A percentile compares a stretch with the other conserved stretches of the same genome.
phyloP scores from a whole-genome alignment of 2,888 invertebrate species.

The Hirtodrosophila duncani region DNA sequence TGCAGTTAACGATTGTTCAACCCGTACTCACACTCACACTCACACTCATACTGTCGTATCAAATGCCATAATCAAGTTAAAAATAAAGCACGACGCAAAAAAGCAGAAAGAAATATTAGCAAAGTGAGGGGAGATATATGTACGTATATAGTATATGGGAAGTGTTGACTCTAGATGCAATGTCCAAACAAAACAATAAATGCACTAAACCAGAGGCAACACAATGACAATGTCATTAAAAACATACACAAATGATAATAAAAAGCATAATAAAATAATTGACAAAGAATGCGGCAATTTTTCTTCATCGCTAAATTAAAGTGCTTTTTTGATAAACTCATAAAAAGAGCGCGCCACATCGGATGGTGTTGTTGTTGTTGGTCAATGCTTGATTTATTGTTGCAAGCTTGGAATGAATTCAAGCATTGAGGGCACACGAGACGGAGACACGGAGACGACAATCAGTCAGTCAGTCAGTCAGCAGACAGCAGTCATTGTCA shows the following conservation, averaged over 20 bases:
- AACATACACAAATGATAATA: slow-evolving; percentile 24
- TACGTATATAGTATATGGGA: neutral
- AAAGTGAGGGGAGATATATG: neutral
- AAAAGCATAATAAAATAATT: slow-evolving; percentile 43
- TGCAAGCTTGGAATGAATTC: slow-evolving; percentile 40
- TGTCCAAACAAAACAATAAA: slow-evolving; percentile 26
- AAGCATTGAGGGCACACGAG: slow-evolving; percentile 5
- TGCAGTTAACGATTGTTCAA: slow-evolving; percentile 4
- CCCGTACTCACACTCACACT: no score
- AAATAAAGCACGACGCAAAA: slow-evolving; percentile 56
- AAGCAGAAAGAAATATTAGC: slow-evolving; percentile 14
- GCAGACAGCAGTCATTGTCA: slow-evolving; percentile 17
- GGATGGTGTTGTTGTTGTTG: slow-evolving; percentile 18
- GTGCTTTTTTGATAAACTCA: slow-evolving; percentile 57
- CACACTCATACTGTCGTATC: slow-evolving; percentile 13
- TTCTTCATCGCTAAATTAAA: slow-evolving; percentile 61
- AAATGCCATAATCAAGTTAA: slow-evolving; percentile 56
- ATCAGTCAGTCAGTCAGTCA: slow-evolving; percentile 12
- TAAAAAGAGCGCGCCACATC: slow-evolving; percentile 25
- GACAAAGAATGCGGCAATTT: slow-evolving; percentile 59
- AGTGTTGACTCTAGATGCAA: no score
- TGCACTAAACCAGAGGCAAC: slow-evolving; percentile 28
- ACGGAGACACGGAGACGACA: neutral
- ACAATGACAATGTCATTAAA: slow-evolving; percentile 15
- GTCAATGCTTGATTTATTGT: slow-evolving; percentile 62